A percentile compares a stretch with the other conserved stretches of the same genome.
These are phyloP conservation scores for Elysia crispata DNA, from an alignment of 2,888 invertebrate species.

Conservation along the genomic window DNA sequence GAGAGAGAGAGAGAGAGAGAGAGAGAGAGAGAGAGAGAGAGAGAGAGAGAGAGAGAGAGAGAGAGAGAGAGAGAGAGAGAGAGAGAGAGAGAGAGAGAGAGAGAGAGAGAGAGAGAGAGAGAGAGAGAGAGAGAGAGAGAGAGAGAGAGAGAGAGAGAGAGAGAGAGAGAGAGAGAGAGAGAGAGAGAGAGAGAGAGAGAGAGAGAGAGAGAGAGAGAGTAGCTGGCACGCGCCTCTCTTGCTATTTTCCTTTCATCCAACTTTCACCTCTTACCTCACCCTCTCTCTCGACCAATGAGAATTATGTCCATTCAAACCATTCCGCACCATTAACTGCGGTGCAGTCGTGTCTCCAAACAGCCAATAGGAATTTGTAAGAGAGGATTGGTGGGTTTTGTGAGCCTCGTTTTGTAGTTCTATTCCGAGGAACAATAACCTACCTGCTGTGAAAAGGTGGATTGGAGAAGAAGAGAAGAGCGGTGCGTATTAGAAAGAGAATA, in stretches of 20 bases:
- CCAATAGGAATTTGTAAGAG: no score
- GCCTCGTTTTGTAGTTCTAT: no score
- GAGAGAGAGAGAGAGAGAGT: neutral
- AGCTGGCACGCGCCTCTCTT: neutral
- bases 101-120: conserved; percentile 10
- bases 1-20: neutral
- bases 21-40: neutral
- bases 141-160: neutral
- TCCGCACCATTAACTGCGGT: no score
- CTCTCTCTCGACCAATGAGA: neutral
- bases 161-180: conserved; percentile 24
- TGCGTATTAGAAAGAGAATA: no score
- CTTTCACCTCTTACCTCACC: neutral
- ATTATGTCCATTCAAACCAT: no score
- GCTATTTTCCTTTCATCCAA: neutral
- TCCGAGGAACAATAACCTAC: no score
- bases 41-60: conserved; percentile 13
- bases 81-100: neutral
- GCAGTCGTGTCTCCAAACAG: no score
- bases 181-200: conserved; percentile 19
- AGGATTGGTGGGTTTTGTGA: no score
- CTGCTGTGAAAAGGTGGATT: no score
- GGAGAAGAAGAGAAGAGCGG: no score
- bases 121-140: conserved; percentile 16
- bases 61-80: neutral